These are phyloP conservation scores for Platygyra sinensis DNA, from an alignment of 64 coral and sea anemone species.

Conservation along the genomic window DNA sequence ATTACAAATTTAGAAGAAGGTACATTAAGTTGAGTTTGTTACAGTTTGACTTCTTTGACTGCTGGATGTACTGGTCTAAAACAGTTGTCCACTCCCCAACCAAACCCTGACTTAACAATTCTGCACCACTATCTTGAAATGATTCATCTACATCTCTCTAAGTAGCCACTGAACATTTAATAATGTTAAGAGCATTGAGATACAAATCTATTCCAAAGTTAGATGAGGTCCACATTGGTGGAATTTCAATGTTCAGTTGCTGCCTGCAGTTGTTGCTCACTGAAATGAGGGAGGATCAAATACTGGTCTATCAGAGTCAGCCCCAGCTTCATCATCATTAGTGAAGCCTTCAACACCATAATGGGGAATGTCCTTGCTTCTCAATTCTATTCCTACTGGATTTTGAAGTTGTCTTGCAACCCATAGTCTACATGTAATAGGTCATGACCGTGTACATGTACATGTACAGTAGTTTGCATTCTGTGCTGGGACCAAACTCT, in stretches of 20 bases:
- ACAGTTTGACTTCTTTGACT: no score
- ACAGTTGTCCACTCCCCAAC: no score
- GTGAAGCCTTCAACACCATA: conserved; percentile 73
- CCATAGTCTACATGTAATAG: conserved; percentile 65
- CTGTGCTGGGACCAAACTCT: conserved; percentile 59
- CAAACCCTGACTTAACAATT: no score
- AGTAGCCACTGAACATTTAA: not conserved
- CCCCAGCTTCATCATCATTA: conserved; percentile 6
- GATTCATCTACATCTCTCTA: no score
- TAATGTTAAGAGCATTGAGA: conserved; percentile 40
- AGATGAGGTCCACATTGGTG: conserved; percentile 46
- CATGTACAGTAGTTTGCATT: no score
- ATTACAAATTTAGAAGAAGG: no score
- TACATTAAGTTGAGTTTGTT: no score
- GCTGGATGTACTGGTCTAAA: no score
- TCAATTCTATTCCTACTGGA: conserved; percentile 50
- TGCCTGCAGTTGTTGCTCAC: conserved; percentile 51
- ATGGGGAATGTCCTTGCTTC: not conserved
- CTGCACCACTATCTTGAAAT: no score
- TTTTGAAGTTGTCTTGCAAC: conserved; percentile 69
- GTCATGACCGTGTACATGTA: conserved; percentile 57
- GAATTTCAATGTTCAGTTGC: conserved; percentile 44
- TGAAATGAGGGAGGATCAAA: conserved; percentile 37
- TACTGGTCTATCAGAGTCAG: conserved; percentile 36
- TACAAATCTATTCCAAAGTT: conserved; percentile 84